Evolutionary conservation across 1,140 invertebrate species (phyloP).

Genomic region (Lasaia peninsularis): DNA sequence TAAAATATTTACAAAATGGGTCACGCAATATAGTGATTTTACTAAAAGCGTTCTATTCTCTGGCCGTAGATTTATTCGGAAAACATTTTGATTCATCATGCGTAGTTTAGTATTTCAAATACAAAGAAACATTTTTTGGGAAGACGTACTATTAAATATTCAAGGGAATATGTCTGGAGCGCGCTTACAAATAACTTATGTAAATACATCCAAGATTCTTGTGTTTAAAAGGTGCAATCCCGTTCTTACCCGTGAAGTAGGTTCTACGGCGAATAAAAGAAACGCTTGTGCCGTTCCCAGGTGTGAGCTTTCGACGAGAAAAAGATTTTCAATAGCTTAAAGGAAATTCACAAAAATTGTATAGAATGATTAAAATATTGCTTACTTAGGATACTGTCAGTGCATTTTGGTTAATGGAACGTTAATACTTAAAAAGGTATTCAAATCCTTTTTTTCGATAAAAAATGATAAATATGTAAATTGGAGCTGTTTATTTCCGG

Average conservation of each 20-base stretch:
- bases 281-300: background rate
- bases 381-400: background rate
- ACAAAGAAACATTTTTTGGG: slow-evolving; percentile 44
- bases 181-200: slow-evolving; percentile 49
- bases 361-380: background rate
- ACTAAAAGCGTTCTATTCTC: slow-evolving; percentile 42
- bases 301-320: slow-evolving; percentile 1
- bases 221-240: slow-evolving; percentile 36
- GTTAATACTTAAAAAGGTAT: background rate
- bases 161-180: slow-evolving; percentile 32
- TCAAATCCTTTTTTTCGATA: background rate
- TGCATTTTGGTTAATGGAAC: background rate
- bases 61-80: slow-evolving; percentile 24
- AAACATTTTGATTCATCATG: slow-evolving; percentile 38
- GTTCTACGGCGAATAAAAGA: slow-evolving; percentile 22
- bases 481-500: too few relatives aligned
- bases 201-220: slow-evolving; percentile 47
- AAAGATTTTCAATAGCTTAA: background rate
- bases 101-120: slow-evolving; percentile 24
- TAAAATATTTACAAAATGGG: slow-evolving; percentile 4
- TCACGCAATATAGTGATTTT: slow-evolving; percentile 49
- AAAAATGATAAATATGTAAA: too few relatives aligned
- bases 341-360: background rate
- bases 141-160: slow-evolving; percentile 45
- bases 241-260: slow-evolving; percentile 23